Conservation (phyloP, 2,888 invertebrate genomes). For the Cantharis nigra region DNA sequence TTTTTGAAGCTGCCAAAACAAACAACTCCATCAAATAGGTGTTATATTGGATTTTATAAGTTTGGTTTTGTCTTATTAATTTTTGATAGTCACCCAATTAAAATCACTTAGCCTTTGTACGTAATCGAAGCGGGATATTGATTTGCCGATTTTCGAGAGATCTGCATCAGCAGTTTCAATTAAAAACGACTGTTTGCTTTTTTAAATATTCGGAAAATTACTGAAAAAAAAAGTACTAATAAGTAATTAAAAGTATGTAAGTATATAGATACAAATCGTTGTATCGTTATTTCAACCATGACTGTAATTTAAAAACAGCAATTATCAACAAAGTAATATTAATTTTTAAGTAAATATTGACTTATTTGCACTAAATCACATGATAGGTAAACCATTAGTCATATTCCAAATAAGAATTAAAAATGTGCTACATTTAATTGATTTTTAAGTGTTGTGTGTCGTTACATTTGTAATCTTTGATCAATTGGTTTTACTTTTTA, state of each 20-base stretch:
- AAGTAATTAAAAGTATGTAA: too few relatives aligned
- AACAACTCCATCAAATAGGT: neutral
- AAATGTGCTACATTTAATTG: neutral
- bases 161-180: neutral
- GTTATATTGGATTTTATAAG: neutral
- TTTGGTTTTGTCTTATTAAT: neutral
- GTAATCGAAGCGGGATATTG: neutral
- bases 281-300: too few relatives aligned
- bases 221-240: too few relatives aligned
- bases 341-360: neutral
- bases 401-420: neutral
- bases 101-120: neutral
- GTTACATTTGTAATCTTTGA: neutral
- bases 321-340: conserved; percentile 4
- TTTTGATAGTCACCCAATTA: neutral
- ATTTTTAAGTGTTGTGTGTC: neutral
- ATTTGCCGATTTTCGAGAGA: neutral
- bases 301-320: neutral
- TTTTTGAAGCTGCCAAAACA: neutral
- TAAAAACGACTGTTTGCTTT: neutral
- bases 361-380: neutral
- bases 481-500: neutral
- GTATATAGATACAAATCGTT: too few relatives aligned
- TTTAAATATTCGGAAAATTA: neutral
- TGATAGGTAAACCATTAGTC: neutral